Evolutionary conservation across 2,797 vertebrate genomes (phyloP).

Genomic region (Dipus sagitta): DNA sequence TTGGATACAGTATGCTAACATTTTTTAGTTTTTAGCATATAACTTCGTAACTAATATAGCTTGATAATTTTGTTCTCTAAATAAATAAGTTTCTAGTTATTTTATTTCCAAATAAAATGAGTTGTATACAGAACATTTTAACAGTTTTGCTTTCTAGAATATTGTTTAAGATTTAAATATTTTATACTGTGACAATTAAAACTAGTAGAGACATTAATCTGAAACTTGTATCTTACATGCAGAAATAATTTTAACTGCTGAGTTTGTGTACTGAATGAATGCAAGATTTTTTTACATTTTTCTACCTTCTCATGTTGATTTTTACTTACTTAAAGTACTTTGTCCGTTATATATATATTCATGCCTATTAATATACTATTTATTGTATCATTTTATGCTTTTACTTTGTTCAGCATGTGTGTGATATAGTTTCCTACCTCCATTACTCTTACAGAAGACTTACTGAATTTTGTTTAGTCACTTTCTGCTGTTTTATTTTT

Average conservation of each 20-base stretch:
- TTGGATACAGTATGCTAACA: not conserved
- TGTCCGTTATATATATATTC: not conserved
- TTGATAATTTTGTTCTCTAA: not conserved
- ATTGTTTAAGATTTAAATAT: slow-evolving; percentile 1
- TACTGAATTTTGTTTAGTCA: too few relatives aligned
- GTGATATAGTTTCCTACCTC: too few relatives aligned
- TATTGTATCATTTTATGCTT: not conserved
- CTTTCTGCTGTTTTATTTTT: too few relatives aligned
- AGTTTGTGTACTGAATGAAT: not conserved
- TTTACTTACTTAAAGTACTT: slow-evolving; percentile 1
- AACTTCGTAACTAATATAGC: not conserved
- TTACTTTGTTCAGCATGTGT: too few relatives aligned
- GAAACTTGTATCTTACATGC: not conserved
- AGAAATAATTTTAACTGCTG: not conserved
- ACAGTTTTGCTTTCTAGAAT: not conserved
- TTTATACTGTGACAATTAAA: not conserved
- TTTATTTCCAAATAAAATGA: not conserved
- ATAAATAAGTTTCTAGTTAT: too few relatives aligned
- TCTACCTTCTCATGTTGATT: not conserved
- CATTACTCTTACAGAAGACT: too few relatives aligned
- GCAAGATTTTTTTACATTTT: slow-evolving; percentile 42
- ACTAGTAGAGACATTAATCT: not conserved
- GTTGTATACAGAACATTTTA: not conserved
- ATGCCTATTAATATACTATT: not conserved
- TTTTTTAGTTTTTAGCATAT: slow-evolving; percentile 14